Evolutionary conservation across 2,797 vertebrate species (phyloP).

Genomic region (Mormyrops boulengeri): DNA sequence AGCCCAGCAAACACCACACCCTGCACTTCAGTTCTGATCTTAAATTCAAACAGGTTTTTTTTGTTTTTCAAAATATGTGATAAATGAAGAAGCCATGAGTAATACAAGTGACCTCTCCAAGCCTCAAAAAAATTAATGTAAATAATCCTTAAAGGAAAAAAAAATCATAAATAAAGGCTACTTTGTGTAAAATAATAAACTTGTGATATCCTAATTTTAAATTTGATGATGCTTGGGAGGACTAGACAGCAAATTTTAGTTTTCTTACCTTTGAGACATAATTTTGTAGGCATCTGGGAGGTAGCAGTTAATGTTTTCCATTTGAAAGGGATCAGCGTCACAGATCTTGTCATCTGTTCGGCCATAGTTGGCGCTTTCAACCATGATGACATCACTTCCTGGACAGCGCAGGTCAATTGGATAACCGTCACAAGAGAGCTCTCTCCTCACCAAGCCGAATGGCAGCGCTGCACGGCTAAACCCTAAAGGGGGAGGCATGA

Average conservation of each 20-base stretch:
- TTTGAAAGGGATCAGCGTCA: constrained; percentile 97
- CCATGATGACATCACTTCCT: constrained; percentile 99
- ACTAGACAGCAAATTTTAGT: not conserved
- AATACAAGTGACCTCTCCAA: not conserved
- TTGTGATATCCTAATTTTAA: not conserved
- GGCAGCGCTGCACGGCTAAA: constrained; percentile 93
- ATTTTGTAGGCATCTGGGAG: constrained; percentile 99
- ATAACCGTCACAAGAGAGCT: constrained; percentile 97
- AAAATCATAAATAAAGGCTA: not conserved
- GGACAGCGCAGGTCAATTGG: constrained; percentile 96
- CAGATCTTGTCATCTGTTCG: constrained; percentile 99
- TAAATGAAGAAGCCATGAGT: not conserved
- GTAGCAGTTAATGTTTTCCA: constrained; percentile 99
- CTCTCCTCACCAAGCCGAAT: constrained; percentile 89
- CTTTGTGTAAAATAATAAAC: not conserved
- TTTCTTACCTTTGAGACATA: constrained; percentile 92
- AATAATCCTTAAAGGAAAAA: not conserved
- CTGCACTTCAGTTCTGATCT: not conserved
- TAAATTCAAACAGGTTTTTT: not conserved
- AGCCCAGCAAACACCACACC: constrained; percentile 1
- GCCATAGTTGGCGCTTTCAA: constrained; percentile 96
- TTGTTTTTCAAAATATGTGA: not conserved
- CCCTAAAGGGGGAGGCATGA: constrained; percentile 56
- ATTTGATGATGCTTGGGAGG: not conserved
- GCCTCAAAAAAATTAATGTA: not conserved